Percentiles rank a stretch among this genome's conserved stretches.
Evolutionary conservation across 2,797 vertebrate species (phyloP).

Genomic region (Heterohyrax brucei): DNA sequence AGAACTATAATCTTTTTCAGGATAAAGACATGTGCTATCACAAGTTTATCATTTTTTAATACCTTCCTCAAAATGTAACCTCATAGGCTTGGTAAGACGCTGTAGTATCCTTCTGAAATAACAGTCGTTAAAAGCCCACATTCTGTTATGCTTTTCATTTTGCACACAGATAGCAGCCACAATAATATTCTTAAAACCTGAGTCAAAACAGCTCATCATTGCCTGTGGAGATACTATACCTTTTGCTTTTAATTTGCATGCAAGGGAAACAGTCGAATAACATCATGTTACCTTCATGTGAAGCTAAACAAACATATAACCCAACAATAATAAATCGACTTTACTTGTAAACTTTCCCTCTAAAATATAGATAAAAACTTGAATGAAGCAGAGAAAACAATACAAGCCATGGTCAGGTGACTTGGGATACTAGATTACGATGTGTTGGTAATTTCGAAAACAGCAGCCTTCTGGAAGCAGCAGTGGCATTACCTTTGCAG

Average conservation of each 20-base stretch:
- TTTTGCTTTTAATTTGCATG: conserved; percentile 2
- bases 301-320: conserved; percentile 57
- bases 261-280: conserved; percentile 40
- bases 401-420: background rate
- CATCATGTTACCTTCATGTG: background rate
- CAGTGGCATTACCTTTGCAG: conserved; percentile 94
- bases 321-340: conserved; percentile 27
- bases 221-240: conserved; percentile 21
- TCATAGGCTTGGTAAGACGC: background rate
- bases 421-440: fast-evolving
- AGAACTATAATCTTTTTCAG: conserved; percentile 34
- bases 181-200: conserved; percentile 3
- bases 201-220: conserved; percentile 29
- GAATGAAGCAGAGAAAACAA: conserved; percentile 29
- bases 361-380: conserved; percentile 49
- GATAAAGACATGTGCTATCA: background rate
- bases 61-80: conserved; percentile 12
- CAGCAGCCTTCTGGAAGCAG: background rate
- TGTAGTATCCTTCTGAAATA: background rate
- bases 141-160: conserved; percentile 39
- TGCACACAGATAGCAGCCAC: background rate
- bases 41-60: background rate
- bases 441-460: background rate
- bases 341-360: conserved; percentile 31
- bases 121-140: background rate